phyloP scores from a whole-genome alignment of 2,888 invertebrate genomes.

The Argynnis bischoffii region DNA sequence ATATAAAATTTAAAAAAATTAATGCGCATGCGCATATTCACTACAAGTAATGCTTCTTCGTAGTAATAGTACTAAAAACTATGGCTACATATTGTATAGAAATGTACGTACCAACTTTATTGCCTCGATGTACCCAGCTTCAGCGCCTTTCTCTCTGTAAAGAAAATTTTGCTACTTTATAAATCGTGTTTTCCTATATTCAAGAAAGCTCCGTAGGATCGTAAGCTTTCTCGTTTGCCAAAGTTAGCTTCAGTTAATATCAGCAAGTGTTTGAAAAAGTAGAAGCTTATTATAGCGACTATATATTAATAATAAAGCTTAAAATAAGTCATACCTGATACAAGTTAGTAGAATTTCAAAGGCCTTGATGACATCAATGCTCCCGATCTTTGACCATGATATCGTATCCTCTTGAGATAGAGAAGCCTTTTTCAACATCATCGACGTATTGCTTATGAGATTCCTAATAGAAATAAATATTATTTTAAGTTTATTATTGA shows the following conservation, averaged over 20 bases:
- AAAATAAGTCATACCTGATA: slow-evolving; percentile 49
- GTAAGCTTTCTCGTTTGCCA: too few relatives aligned
- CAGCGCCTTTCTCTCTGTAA: slow-evolving; percentile 37
- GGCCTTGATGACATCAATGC: slow-evolving; percentile 54
- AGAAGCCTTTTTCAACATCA: slow-evolving; percentile 57
- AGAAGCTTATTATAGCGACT: not conserved
- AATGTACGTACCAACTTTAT: slow-evolving; percentile 23
- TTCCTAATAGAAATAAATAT: slow-evolving; percentile 45
- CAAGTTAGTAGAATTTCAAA: slow-evolving; percentile 59
- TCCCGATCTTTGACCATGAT: slow-evolving; percentile 63
- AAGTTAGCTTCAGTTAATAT: too few relatives aligned
- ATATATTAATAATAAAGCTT: not conserved
- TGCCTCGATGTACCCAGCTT: slow-evolving; percentile 33
- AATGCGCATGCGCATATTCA: too few relatives aligned
- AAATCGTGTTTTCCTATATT: too few relatives aligned
- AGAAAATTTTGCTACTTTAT: too few relatives aligned
- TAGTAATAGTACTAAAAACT: slow-evolving; percentile 30
- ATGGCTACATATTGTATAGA: not conserved
- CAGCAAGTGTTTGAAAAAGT: not conserved
- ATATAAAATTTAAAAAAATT: too few relatives aligned
- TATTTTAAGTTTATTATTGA: too few relatives aligned
- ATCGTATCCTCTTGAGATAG: slow-evolving; percentile 50
- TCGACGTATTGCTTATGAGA: slow-evolving; percentile 54
- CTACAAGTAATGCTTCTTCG: not conserved
- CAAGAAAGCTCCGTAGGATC: too few relatives aligned